Evolutionary conservation across 1,140 invertebrate genomes (phyloP).

Genomic region (Archivesica marissinica): DNA sequence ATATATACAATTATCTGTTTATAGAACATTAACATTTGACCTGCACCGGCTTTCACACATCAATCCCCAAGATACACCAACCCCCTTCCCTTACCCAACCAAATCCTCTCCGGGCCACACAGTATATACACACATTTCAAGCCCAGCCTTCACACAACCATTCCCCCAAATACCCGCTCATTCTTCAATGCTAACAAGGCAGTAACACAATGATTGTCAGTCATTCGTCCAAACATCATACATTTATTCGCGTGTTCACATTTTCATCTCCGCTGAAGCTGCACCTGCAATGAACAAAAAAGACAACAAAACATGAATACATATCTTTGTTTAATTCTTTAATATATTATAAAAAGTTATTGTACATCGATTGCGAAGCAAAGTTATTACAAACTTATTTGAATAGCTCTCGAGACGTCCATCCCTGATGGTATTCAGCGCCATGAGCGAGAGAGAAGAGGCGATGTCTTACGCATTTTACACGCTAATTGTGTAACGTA

Average conservation of each 20-base stretch:
- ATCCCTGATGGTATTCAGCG: neutral
- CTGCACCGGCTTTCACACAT: too few relatives aligned
- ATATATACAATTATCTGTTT: too few relatives aligned
- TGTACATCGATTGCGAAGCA: neutral
- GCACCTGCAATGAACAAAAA: neutral
- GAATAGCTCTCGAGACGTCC: neutral
- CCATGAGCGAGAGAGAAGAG: neutral
- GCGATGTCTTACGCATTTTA: neutral
- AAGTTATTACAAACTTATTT: neutral
- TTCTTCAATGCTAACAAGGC: too few relatives aligned
- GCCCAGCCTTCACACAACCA: too few relatives aligned
- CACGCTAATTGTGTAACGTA: too few relatives aligned
- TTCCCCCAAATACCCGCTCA: too few relatives aligned
- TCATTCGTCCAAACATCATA: neutral
- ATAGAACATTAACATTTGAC: too few relatives aligned
- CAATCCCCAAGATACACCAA: too few relatives aligned
- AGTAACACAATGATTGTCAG: slow-evolving; percentile 14
- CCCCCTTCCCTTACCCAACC: too few relatives aligned
- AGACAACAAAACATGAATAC: neutral
- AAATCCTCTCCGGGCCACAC: too few relatives aligned
- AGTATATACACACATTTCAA: too few relatives aligned
- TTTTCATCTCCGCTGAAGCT: neutral
- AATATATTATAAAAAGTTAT: neutral
- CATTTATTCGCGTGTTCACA: neutral
- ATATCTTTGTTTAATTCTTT: neutral